Evolutionary conservation across 2,888 invertebrate genomes (phyloP).

Genomic region (Gymnosoma rotundatum): DNA sequence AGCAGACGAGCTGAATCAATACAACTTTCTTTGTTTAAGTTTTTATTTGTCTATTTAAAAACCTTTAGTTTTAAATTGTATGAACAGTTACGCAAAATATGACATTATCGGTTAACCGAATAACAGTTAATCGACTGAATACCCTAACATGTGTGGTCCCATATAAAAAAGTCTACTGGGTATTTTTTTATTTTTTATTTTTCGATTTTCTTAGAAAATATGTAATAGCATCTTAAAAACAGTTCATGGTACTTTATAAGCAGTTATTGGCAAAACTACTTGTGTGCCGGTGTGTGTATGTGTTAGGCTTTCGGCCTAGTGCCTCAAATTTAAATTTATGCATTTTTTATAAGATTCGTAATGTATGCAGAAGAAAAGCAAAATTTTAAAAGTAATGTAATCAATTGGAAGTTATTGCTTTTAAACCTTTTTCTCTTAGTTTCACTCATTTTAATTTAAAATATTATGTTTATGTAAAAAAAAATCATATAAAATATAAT

Average conservation of each 20-base stretch:
- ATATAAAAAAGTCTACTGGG: not conserved
- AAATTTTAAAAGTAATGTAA: slow-evolving; percentile 56
- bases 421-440: slow-evolving; percentile 55
- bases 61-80: too few species aligned
- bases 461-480: not conserved
- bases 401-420: slow-evolving; percentile 71
- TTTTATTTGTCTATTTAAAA: too few species aligned
- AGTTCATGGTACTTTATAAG: slow-evolving; percentile 30
- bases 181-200: not conserved
- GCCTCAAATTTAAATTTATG: slow-evolving; percentile 67
- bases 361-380: not conserved
- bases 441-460: slow-evolving; percentile 29
- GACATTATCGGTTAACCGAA: too few species aligned
- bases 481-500: slow-evolving; percentile 6
- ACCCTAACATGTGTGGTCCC: not conserved
- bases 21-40: too few species aligned
- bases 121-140: too few species aligned
- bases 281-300: not conserved
- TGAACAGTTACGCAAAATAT: too few species aligned
- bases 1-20: too few species aligned
- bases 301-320: slow-evolving; percentile 35
- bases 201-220: slow-evolving; percentile 44
- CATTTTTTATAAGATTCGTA: slow-evolving; percentile 58
- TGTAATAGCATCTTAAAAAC: slow-evolving; percentile 49
- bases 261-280: slow-evolving; percentile 46